Evolutionary conservation across 1,140 invertebrate genomes (phyloP), one percentile per base, ranked within the genome.

Genomic region (Bombus ignitus): DNA sequence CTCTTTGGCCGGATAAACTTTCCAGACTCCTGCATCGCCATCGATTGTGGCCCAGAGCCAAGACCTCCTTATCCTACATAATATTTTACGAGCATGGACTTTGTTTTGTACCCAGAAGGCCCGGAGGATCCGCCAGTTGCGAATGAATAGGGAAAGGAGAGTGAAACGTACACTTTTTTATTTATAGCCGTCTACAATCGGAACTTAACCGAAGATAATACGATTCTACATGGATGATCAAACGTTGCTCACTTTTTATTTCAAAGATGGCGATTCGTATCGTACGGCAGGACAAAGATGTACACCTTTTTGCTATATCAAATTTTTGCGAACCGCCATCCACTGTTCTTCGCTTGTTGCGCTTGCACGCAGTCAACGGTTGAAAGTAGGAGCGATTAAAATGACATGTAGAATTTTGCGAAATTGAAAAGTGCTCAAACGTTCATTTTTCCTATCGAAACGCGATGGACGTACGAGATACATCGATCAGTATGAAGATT

Each of bases 1-100:
- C 89, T 88, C 89, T 87, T 91, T 82, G 81, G 62, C 74, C 83
- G 87, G 81, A 88, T 91, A 90, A 90, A 91, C 89, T 91, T 91
- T 91, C 89, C 84, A 90, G 89, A 90, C 89, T 91, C 78, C 87
- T 85, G 83, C 84, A 91, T 90, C 80, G 83, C 68, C 86, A 90
- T 91, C 89, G 89, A 91, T 90, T 80, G 89, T 90, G 89, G 89
- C 87, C n/a, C 70, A 59, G 39, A 81, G 87, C 89, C 89, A 90
- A 84, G 89, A 81, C 76, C 80, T 90, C 86, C 89, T 90, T 90
- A 90, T 88, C 86, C 89, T 81, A 90, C 80, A 90, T 90, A 90
- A 90, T 90, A 90, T 90, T 90, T 90, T 90, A 90, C 88, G 88
- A 89, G 79, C 73, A 65, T 89, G 47, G 65, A 85, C 83, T 75